Evolutionary conservation across 2,888 invertebrate species (phyloP).

Genomic region (Drosophila glabriapex): DNA sequence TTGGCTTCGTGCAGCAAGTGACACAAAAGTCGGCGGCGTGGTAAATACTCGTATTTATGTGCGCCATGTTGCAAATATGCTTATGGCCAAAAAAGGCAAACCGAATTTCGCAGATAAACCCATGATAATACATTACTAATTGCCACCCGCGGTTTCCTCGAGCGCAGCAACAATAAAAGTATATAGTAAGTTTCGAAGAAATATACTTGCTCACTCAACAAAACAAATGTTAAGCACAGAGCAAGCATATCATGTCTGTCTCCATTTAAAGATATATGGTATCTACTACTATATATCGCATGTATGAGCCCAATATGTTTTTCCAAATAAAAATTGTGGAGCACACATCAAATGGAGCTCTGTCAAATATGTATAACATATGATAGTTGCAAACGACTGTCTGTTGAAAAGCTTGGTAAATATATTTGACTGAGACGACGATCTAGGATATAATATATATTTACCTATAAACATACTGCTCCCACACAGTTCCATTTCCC

Average conservation of each 20-base stretch:
- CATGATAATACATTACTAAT: conserved; percentile 45
- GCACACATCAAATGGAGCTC: conserved; percentile 48
- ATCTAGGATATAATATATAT: conserved; percentile 2
- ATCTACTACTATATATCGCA: conserved; percentile 41
- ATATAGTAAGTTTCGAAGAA: conserved; percentile 12
- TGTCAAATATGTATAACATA: conserved; percentile 54
- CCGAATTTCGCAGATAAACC: conserved; percentile 32
- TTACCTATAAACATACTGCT: conserved; percentile 2
- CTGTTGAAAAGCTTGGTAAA: conserved; percentile 66
- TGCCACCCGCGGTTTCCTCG: conserved; percentile 20
- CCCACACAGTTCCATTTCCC: background rate
- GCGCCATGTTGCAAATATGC: conserved; percentile 17
- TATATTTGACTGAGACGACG: conserved; percentile 31
- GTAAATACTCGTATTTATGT: conserved; percentile 30
- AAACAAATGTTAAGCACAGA: conserved; percentile 14
- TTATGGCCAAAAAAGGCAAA: background rate
- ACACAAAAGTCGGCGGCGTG: conserved; percentile 36
- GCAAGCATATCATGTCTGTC: conserved; percentile 41
- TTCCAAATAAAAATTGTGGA: conserved; percentile 46
- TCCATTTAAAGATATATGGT: conserved; percentile 27
- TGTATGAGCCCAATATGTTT: conserved; percentile 56
- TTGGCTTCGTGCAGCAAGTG: conserved; percentile 57
- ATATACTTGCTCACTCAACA: background rate
- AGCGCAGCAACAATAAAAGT: background rate
- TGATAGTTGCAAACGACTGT: conserved; percentile 46